Evolutionary conservation across 2,113 vertebrate genomes (phyloP).

Genomic region (Lophotis ruficrista): DNA sequence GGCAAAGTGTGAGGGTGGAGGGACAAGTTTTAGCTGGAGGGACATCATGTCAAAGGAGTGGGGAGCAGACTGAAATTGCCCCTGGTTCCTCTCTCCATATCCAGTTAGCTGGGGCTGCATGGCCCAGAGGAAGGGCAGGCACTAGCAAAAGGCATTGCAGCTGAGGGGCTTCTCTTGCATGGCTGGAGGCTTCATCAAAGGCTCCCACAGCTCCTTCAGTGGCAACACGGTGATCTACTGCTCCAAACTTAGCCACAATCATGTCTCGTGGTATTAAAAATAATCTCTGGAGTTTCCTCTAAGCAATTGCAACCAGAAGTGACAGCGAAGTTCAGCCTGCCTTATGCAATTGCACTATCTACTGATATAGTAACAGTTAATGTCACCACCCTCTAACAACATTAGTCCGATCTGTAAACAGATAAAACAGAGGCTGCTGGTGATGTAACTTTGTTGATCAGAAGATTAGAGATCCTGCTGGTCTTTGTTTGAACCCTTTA

Average conservation of each 20-base stretch:
- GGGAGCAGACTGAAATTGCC: not conserved
- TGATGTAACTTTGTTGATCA: conserved; percentile 54
- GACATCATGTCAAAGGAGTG: not conserved
- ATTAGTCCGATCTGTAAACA: conserved; percentile 29
- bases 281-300: not conserved
- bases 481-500: conserved; percentile 35
- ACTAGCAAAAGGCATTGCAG: not conserved
- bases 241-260: not conserved
- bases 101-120: not conserved
- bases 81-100: not conserved
- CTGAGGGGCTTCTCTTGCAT: not conserved
- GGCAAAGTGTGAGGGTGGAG: not conserved
- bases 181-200: not conserved
- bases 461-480: conserved; percentile 47
- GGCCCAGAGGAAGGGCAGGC: not conserved
- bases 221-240: not conserved
- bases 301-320: not conserved
- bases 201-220: not conserved
- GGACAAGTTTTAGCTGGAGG: not conserved
- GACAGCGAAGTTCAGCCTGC: not conserved
- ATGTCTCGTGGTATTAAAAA: not conserved
- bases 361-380: conserved; percentile 50
- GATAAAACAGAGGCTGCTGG: conserved; percentile 38
- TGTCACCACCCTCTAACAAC: conserved; percentile 44
- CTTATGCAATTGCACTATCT: conserved; percentile 4